Evolutionary conservation across 1,140 invertebrate genomes (phyloP).

Genomic region (Neodiprion virginianus): DNA sequence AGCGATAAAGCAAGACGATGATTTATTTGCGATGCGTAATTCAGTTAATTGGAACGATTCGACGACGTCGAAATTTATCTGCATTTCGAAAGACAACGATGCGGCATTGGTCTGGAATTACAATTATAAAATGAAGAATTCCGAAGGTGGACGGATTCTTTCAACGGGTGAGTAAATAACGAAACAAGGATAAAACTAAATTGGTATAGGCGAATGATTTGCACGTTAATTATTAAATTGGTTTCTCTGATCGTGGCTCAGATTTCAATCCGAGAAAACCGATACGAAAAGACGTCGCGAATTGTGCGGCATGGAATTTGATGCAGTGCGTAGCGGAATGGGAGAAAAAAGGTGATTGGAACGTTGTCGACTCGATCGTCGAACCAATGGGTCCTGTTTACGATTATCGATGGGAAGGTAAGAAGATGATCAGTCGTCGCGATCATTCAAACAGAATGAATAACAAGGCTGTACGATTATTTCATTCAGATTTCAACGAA

Average conservation of each 20-base stretch:
- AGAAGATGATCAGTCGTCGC: background rate
- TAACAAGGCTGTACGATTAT: too few relatives aligned
- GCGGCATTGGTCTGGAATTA: slow-evolving; percentile 31
- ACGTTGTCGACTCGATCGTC: slow-evolving; percentile 10
- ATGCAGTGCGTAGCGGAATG: too few relatives aligned
- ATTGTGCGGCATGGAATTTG: too few relatives aligned
- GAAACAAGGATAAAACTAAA: too few relatives aligned
- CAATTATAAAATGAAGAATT: background rate
- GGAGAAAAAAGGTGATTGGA: slow-evolving; percentile 16
- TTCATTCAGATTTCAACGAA: slow-evolving; percentile 23
- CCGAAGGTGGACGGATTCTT: background rate
- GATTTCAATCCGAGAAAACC: too few relatives aligned
- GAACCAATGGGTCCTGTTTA: slow-evolving; percentile 29
- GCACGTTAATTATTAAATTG: too few relatives aligned
- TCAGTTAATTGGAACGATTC: too few relatives aligned
- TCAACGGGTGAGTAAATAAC: background rate
- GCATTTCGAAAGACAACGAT: slow-evolving; percentile 30
- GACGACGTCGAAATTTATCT: slow-evolving; percentile 12
- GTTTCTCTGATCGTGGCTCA: too few relatives aligned
- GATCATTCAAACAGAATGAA: background rate
- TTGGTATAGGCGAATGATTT: too few relatives aligned
- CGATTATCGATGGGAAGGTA: slow-evolving; percentile 39
- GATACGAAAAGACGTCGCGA: too few relatives aligned
- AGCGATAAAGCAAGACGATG: too few relatives aligned
- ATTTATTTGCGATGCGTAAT: too few relatives aligned